Conservation (phyloP, 2,797 vertebrate species). For the Myoxocephalus aenaeus region DNA sequence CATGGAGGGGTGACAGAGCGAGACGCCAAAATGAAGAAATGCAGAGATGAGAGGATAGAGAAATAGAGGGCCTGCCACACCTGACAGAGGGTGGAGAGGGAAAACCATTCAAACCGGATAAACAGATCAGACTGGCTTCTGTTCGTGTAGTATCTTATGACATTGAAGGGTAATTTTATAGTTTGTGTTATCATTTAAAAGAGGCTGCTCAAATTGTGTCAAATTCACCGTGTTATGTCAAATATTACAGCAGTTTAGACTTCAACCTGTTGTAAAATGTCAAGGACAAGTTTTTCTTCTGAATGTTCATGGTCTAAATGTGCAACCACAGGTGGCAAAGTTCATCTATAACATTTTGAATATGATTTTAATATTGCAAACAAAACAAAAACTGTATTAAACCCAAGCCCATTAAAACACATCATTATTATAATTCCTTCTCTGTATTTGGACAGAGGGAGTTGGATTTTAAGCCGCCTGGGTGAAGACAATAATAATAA, state of each 20-base stretch:
- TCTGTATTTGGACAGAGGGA: conserved; percentile 17
- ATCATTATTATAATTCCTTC: conserved; percentile 16
- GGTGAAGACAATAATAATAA: conserved; percentile 42
- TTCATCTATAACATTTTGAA: conserved; percentile 1
- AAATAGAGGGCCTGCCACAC: conserved; percentile 63
- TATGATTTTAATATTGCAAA: conserved; percentile 1
- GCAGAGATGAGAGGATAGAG: conserved; percentile 71
- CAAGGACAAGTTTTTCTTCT: neutral
- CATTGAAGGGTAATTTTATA: conserved; percentile 11
- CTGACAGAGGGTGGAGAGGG: conserved; percentile 44
- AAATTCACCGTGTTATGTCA: neutral
- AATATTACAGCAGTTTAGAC: neutral
- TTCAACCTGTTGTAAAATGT: neutral
- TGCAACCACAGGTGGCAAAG: conserved; percentile 7
- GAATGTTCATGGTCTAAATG: neutral
- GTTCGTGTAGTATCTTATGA: conserved; percentile 3
- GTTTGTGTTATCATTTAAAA: conserved; percentile 1
- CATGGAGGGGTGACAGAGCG: conserved; percentile 73
- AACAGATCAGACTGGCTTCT: conserved; percentile 40
- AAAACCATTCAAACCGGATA: conserved; percentile 42
- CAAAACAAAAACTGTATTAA: conserved; percentile 16
- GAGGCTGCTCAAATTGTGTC: neutral
- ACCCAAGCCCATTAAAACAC: conserved; percentile 19
- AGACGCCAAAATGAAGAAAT: conserved; percentile 74
- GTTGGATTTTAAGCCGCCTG: conserved; percentile 18